These are phyloP conservation scores for Myocastor coypus DNA, from an alignment of 2,113 vertebrate genomes.

Conservation along the genomic window DNA sequence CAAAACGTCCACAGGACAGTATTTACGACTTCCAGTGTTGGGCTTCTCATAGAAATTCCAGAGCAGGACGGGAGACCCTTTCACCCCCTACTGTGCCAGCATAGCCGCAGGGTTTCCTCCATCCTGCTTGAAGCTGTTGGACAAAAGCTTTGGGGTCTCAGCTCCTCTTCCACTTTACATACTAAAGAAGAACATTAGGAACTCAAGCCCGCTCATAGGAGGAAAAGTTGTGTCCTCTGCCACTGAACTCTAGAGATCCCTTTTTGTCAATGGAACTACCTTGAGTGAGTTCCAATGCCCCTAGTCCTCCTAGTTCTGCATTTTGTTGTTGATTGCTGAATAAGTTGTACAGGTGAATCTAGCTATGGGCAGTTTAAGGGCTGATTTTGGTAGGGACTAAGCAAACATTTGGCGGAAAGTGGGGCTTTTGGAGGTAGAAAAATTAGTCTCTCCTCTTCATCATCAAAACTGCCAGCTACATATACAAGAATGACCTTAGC, in stretches of 20 bases:
- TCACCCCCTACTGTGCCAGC: background rate
- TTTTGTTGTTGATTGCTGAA: background rate
- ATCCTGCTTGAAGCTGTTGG: accelerated
- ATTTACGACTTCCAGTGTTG: slow-evolving; percentile 60
- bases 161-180: background rate
- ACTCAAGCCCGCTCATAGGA: background rate
- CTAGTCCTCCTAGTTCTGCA: background rate
- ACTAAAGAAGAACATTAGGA: background rate
- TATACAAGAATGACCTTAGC: background rate
- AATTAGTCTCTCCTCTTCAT: background rate
- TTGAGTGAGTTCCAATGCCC: background rate
- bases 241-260: background rate
- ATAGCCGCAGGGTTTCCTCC: background rate
- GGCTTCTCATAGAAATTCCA: slow-evolving; percentile 55
- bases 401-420: background rate
- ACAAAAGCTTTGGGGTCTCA: background rate
- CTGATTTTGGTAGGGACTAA: background rate
- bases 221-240: background rate
- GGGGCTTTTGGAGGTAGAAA: background rate
- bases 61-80: slow-evolving; percentile 58
- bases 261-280: background rate
- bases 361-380: background rate
- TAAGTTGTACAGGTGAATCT: background rate
- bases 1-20: slow-evolving; percentile 78
- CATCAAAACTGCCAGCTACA: background rate